Percentiles rank a stretch among this genome's conserved stretches.
Evolutionary conservation across 2,797 vertebrate genomes (phyloP).

Genomic region (Uromys caudimaculatus): DNA sequence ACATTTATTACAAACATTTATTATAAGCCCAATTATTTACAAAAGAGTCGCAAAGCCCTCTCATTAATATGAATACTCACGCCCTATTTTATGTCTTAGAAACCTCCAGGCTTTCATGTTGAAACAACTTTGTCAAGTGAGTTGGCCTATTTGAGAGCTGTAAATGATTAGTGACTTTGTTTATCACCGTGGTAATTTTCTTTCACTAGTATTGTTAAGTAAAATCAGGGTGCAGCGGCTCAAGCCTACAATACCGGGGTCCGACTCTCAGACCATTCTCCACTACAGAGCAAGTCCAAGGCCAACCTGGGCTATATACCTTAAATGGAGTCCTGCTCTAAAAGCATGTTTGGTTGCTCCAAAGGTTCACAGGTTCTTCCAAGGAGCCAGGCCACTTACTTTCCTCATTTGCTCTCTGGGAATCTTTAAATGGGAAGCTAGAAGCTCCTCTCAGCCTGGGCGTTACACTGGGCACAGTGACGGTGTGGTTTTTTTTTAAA

Average conservation of each 20-base stretch:
- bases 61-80: not conserved
- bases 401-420: not conserved
- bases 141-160: not conserved
- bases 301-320: not conserved
- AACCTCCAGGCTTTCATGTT: not conserved
- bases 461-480: not conserved
- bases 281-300: rapidly evolving
- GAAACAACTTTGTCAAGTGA: not conserved
- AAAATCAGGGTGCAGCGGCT: not conserved
- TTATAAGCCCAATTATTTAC: not conserved
- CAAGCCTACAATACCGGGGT: not conserved
- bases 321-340: not conserved
- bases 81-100: not conserved
- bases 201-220: not conserved
- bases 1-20: not conserved
- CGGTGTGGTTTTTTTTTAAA: not conserved
- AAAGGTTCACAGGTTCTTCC: not conserved
- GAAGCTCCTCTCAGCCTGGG: not conserved
- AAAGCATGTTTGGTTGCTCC: not conserved
- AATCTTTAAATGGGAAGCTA: not conserved
- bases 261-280: not conserved
- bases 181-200: not conserved
- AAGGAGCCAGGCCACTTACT: not conserved
- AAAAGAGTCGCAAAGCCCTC: not conserved
- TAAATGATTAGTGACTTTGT: not conserved